Evolutionary conservation across 1,140 invertebrate genomes (phyloP).

Genomic region (Sipha flava): DNA sequence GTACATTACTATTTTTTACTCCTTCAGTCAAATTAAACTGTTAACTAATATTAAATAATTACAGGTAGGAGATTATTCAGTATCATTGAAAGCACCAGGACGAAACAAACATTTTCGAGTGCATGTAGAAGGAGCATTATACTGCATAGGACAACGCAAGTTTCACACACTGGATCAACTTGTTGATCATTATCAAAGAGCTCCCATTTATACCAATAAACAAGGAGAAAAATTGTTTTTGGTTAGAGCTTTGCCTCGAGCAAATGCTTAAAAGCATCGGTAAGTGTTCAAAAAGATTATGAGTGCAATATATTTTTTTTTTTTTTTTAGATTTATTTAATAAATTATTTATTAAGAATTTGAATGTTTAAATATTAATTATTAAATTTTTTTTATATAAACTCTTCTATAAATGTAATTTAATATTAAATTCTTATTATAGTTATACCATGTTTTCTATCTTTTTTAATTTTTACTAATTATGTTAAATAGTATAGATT

Average conservation of each 20-base stretch:
- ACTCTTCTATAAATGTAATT: too few relatives aligned
- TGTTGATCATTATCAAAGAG: conserved; percentile 95
- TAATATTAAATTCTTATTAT: too few relatives aligned
- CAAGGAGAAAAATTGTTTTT: conserved; percentile 88
- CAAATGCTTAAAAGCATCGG: not conserved
- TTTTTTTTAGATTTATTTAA: too few relatives aligned
- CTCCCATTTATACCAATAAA: conserved; percentile 96
- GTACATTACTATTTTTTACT: conserved; percentile 51
- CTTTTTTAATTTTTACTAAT: too few relatives aligned
- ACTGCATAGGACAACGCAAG: conserved; percentile 95
- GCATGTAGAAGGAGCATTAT: conserved; percentile 85
- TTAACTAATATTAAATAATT: conserved; percentile 39
- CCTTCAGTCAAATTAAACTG: too few relatives aligned
- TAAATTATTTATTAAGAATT: too few relatives aligned
- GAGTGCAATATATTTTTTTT: too few relatives aligned
- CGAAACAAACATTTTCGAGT: conserved; percentile 99
- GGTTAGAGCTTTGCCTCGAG: conserved; percentile 66
- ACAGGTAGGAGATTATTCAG: conserved; percentile 95
- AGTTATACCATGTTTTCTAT: too few relatives aligned
- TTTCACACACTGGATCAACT: conserved; percentile 93
- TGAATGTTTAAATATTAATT: too few relatives aligned
- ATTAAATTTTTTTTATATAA: too few relatives aligned
- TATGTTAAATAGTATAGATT: too few relatives aligned
- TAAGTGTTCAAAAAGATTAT: too few relatives aligned
- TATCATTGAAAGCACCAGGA: conserved; percentile 92